A percentile compares a stretch with the other conserved stretches of the same genome.
These are phyloP conservation scores for Rhabditoides inermis DNA, from an alignment of 2,888 invertebrate genomes.

Conservation along the genomic window DNA sequence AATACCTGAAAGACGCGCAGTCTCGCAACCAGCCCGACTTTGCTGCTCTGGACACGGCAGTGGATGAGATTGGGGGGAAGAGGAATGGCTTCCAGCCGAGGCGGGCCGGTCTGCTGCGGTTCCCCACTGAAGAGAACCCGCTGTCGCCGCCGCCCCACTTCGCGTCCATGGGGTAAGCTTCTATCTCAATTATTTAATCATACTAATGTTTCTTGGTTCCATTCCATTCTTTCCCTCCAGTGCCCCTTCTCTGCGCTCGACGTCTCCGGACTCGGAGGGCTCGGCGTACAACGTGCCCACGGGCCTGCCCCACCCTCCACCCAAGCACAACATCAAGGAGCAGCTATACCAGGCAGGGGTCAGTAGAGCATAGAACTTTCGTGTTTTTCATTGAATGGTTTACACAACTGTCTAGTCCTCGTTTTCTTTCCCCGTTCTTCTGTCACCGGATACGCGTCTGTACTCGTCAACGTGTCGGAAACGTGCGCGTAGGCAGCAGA, in stretches of 20 bases:
- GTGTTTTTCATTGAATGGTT: background rate
- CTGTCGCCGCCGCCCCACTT: conserved; percentile 24
- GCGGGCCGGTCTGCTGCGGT: conserved; percentile 20
- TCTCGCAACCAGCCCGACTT: conserved; percentile 28
- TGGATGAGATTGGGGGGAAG: conserved; percentile 7
- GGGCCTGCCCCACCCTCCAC: conserved; percentile 48
- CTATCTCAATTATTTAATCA: background rate
- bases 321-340: conserved; percentile 50
- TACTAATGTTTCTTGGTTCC: background rate
- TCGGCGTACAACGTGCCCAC: conserved; percentile 34
- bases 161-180: background rate
- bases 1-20: conserved; percentile 28
- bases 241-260: conserved; percentile 15
- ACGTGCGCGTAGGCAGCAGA: too few species aligned
- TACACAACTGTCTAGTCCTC: too few species aligned
- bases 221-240: too few species aligned
- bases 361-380: background rate
- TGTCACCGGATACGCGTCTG: too few species aligned
- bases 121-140: conserved; percentile 39
- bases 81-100: conserved; percentile 13
- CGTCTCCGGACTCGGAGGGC: conserved; percentile 20
- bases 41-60: conserved; percentile 38
- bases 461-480: too few species aligned
- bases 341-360: conserved; percentile 35
- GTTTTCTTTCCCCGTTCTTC: too few species aligned